phyloP scores from a whole-genome alignment of 35 echinoderm and acorn worm genomes.

The Stichopus chloronotus region DNA sequence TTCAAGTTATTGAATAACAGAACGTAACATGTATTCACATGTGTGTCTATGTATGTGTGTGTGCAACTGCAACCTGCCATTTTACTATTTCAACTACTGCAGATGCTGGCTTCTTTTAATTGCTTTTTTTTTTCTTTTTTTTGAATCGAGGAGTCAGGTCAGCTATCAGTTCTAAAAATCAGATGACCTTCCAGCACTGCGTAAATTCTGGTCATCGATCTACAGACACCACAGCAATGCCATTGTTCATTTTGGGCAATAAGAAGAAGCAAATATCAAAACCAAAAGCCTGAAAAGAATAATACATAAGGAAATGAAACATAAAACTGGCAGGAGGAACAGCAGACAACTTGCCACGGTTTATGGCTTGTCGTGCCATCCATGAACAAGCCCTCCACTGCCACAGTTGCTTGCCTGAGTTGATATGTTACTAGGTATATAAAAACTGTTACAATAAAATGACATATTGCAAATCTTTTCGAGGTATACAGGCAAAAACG shows the following conservation, averaged over 20 bases:
- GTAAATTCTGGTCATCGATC: not conserved
- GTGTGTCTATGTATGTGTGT: too few species aligned
- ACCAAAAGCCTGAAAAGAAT: not conserved
- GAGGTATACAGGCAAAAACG: not conserved
- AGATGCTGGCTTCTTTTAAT: too few species aligned
- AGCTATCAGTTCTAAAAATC: too few species aligned
- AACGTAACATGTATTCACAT: too few species aligned
- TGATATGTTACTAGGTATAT: not conserved
- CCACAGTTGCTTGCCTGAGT: not conserved
- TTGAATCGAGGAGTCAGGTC: too few species aligned
- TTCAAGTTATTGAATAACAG: too few species aligned
- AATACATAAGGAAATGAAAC: constrained; percentile 8
- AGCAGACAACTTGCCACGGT: constrained; percentile 1
- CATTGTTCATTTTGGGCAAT: not conserved
- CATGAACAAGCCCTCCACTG: not conserved
- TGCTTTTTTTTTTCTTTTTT: too few species aligned
- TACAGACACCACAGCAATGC: constrained; percentile 33
- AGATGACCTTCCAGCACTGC: too few species aligned
- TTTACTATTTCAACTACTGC: too few species aligned
- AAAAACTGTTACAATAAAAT: not conserved
- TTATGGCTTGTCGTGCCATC: not conserved
- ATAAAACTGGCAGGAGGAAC: constrained; percentile 52
- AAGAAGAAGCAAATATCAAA: not conserved
- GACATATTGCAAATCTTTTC: constrained; percentile 34
- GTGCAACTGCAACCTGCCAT: too few species aligned